Conservation (phyloP, 2,113 vertebrate species). For the Varanus salvator region DNA sequence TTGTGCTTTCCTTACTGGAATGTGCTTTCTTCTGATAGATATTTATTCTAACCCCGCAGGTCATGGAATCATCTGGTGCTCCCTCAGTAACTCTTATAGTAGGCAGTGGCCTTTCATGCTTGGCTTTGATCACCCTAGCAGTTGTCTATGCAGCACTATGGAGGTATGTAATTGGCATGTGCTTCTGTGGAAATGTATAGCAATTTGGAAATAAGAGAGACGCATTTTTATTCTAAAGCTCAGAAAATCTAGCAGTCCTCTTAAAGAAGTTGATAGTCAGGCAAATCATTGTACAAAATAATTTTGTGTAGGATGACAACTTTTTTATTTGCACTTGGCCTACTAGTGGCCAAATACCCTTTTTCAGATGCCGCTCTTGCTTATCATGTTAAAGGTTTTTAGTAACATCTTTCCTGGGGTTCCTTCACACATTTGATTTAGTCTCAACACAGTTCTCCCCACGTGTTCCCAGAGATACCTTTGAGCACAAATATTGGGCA, state of each 20-base stretch:
- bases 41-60: slow-evolving; percentile 82
- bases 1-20: slow-evolving; percentile 65
- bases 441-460: not conserved
- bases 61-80: slow-evolving; percentile 97
- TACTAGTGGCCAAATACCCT: not conserved
- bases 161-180: slow-evolving; percentile 85
- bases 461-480: not conserved
- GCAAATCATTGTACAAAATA: slow-evolving; percentile 15
- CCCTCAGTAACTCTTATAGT: slow-evolving; percentile 98
- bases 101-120: slow-evolving; percentile 97
- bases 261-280: slow-evolving; percentile 17
- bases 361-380: not conserved
- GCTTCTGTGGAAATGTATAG: not conserved
- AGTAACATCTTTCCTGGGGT: not conserved
- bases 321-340: slow-evolving; percentile 35
- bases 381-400: not conserved
- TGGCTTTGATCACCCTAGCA: slow-evolving; percentile 94
- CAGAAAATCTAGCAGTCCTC: not conserved
- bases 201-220: slow-evolving; percentile 39
- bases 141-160: slow-evolving; percentile 96
- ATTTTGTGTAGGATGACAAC: slow-evolving; percentile 33
- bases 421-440: not conserved
- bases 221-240: not conserved
- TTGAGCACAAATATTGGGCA: not conserved
- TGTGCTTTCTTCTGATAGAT: slow-evolving; percentile 32